Evolutionary conservation across 1,140 invertebrate genomes (phyloP), one percentile per base, ranked within the genome.

Genomic region (Aphelinus atriplicis): DNA sequence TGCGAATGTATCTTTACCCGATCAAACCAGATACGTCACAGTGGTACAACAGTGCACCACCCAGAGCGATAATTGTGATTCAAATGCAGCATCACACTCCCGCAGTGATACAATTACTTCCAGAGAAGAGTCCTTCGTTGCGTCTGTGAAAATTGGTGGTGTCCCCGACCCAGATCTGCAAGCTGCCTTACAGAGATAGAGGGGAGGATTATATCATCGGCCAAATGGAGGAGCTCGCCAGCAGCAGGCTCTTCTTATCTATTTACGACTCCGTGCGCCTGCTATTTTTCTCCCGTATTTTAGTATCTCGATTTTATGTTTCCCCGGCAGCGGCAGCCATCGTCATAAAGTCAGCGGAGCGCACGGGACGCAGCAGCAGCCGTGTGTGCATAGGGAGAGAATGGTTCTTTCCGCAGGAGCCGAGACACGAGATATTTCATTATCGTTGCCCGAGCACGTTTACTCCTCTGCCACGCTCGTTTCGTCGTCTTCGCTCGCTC

Each of bases 331-430:
- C 69, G 43, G 55, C 53, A 53, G 4, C 79, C 82, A 81, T 83
- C 83, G 81, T 84, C 84, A 80, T 85, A 85, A 85, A 85, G 81
- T 85, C 82, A 85, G 81, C 77, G 79, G 79, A 80, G 81, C 83
- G 82, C 72, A 81, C 78, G 78, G 78, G 4, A 82, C 78, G 79
- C 78, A 76, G 78, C 78, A 73, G 79, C 75, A 75, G 78, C 80
- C 7, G 66, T 26, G 68, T 60, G 47, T 55, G 66, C 61, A 56
- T 55, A 47, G 60, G 48, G 74, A 57, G 55, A 65, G 53, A 68
- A 64, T 63, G 70, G 57, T 56, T 73, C 64, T 60, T 65, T 70
- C 74, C n/a, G 43, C 47, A n/a, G 51, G 73, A 68, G 26, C 55
- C 53, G 73, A 73, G 72, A 73, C 50, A 60, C 9, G 64, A 55